Evolutionary conservation across 2,888 invertebrate species (phyloP).

Genomic region (Cloeon dipterum): DNA sequence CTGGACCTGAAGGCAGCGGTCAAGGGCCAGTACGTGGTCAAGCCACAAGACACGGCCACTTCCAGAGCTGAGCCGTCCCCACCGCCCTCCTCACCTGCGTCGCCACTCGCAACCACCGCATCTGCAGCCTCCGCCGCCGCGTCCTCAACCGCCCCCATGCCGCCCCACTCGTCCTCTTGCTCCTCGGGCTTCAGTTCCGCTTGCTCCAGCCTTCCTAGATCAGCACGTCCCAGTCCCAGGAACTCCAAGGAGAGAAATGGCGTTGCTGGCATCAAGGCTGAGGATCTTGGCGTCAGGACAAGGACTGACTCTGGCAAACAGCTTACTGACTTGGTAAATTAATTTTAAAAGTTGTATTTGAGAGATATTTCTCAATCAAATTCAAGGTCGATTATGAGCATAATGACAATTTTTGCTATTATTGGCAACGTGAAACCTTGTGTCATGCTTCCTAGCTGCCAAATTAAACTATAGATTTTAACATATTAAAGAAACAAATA

Average conservation of each 20-base stretch:
- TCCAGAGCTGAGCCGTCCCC: slow-evolving; percentile 1
- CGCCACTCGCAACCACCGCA: not conserved
- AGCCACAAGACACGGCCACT: slow-evolving; percentile 30
- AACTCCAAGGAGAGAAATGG: slow-evolving; percentile 40
- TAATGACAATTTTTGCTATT: too few relatives aligned
- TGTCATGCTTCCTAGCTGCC: too few relatives aligned
- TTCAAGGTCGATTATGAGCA: too few relatives aligned
- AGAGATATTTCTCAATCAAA: too few relatives aligned
- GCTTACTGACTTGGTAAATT: slow-evolving; percentile 49
- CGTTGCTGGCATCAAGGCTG: slow-evolving; percentile 45
- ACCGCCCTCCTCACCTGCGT: not conserved
- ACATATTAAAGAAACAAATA: too few relatives aligned
- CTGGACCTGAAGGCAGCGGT: slow-evolving; percentile 39
- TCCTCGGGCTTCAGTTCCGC: not conserved
- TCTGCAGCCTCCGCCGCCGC: slow-evolving; percentile 6
- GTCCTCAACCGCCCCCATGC: not conserved
- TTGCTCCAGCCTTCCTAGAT: not conserved
- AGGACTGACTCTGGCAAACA: slow-evolving; percentile 70
- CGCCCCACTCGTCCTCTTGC: not conserved
- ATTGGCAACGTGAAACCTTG: too few relatives aligned
- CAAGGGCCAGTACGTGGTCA: slow-evolving; percentile 35
- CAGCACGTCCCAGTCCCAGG: slow-evolving; percentile 13
- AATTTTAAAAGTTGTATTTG: slow-evolving; percentile 1
- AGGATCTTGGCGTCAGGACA: slow-evolving; percentile 48
- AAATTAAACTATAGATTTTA: too few relatives aligned